phyloP scores from a whole-genome alignment of 1,140 invertebrate species.

The Heliconius nattereri region DNA sequence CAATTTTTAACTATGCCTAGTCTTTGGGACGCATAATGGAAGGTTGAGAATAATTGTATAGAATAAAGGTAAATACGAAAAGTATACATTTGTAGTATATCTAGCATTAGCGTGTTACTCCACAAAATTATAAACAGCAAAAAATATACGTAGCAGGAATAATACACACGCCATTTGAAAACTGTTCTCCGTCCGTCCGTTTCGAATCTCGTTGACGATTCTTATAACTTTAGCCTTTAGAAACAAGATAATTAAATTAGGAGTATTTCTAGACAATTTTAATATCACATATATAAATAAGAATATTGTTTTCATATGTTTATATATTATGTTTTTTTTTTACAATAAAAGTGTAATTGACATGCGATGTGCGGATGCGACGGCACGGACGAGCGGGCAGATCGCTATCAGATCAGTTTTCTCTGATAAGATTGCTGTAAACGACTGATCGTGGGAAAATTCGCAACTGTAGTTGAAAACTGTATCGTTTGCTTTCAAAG shows the following conservation, averaged over 20 bases:
- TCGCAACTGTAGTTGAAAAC: constrained; percentile 29
- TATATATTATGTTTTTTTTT: constrained; percentile 37
- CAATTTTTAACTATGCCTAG: not conserved
- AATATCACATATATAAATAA: no score
- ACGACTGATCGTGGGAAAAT: constrained; percentile 49
- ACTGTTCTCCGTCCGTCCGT: no score
- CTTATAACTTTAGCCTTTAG: no score
- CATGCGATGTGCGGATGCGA: constrained; percentile 45
- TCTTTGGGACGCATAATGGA: not conserved
- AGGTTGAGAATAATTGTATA: not conserved
- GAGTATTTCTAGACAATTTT: no score
- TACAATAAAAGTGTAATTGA: constrained; percentile 34
- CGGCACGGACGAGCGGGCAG: constrained; percentile 46
- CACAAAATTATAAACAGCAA: no score
- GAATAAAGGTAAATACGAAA: no score
- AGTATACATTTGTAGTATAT: no score
- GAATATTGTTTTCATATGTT: not conserved
- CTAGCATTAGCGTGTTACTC: no score
- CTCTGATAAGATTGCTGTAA: constrained; percentile 52
- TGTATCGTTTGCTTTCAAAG: constrained; percentile 28
- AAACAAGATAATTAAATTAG: no score
- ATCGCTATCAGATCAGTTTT: constrained; percentile 49
- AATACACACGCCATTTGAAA: no score
- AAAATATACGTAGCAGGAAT: no score
- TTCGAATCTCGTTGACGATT: no score